Percentiles rank a stretch among this genome's conserved stretches.
Evolutionary conservation across 64 coral and sea anemone genomes (phyloP).

Genomic region (Montipora capricornis): DNA sequence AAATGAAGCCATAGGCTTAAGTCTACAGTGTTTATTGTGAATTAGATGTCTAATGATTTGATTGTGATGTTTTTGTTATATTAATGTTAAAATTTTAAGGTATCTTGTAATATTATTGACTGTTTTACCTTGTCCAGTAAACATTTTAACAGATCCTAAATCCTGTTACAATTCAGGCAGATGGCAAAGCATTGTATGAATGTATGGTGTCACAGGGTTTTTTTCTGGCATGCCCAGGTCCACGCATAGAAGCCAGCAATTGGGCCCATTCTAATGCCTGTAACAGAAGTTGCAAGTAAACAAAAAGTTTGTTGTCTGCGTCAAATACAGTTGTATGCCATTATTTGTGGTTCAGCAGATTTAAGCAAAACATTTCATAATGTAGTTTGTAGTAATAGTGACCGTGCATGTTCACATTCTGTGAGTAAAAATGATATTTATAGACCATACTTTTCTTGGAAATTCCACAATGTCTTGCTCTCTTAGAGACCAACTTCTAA

Average conservation of each 20-base stretch:
- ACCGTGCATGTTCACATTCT: too few relatives aligned
- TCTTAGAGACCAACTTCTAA: not conserved
- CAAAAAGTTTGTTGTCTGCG: not conserved
- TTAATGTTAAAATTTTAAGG: not conserved
- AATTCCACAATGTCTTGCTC: constrained; percentile 15
- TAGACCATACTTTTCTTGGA: not conserved
- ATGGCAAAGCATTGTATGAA: constrained; percentile 34
- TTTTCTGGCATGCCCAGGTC: not conserved
- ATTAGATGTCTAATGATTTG: not conserved
- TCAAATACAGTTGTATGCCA: constrained; percentile 16
- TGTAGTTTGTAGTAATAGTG: too few relatives aligned
- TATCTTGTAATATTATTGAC: not conserved
- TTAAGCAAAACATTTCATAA: too few relatives aligned
- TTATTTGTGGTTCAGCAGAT: too few relatives aligned
- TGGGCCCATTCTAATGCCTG: constrained; percentile 21
- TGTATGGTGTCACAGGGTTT: constrained; percentile 24
- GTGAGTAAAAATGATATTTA: too few relatives aligned
- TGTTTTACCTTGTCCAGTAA: constrained; percentile 47
- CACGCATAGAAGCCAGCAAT: constrained; percentile 1
- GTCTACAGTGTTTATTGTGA: not conserved
- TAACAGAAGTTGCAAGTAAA: not conserved
- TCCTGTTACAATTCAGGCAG: not conserved
- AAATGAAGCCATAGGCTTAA: not conserved
- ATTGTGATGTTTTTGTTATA: not conserved
- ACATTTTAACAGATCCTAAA: constrained; percentile 10